A percentile compares a stretch with the other conserved stretches of the same genome.
These are phyloP conservation scores for Sigmodon hispidus DNA, from an alignment of 2,113 vertebrate species.

Conservation along the genomic window DNA sequence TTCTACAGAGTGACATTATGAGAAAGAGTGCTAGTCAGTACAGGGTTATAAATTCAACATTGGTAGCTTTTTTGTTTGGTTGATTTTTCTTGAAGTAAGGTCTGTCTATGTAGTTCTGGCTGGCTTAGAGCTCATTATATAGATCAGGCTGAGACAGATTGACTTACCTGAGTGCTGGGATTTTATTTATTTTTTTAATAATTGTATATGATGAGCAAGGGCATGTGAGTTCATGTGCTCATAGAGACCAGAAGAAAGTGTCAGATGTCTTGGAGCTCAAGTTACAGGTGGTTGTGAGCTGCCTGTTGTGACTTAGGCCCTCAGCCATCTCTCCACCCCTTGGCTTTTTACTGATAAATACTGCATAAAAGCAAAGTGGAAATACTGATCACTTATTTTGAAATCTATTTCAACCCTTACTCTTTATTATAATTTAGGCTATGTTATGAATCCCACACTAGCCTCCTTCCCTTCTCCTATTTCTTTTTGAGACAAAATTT, in stretches of 20 bases:
- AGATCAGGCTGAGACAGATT: background rate
- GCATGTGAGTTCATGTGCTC: background rate
- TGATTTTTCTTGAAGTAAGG: background rate
- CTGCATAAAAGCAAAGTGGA: slow-evolving; percentile 33
- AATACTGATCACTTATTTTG: background rate
- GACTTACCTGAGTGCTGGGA: background rate
- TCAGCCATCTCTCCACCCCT: background rate
- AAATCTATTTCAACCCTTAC: slow-evolving; percentile 29
- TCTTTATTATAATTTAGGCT: slow-evolving; percentile 24
- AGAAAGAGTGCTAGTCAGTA: slow-evolving; percentile 8
- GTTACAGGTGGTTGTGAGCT: background rate
- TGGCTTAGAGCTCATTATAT: background rate
- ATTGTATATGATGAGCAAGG: background rate
- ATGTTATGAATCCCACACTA: background rate
- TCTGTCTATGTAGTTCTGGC: background rate
- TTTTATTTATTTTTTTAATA: background rate
- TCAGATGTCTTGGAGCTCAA: background rate
- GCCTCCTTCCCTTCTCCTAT: background rate
- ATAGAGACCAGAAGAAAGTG: background rate
- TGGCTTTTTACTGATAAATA: background rate
- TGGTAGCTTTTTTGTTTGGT: background rate
- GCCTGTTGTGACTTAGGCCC: background rate
- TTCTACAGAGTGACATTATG: slow-evolving; percentile 29
- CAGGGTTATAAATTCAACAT: background rate
- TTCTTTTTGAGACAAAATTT: background rate